phyloP scores from a whole-genome alignment of 2,888 invertebrate species.

The Thelaira solivaga region DNA sequence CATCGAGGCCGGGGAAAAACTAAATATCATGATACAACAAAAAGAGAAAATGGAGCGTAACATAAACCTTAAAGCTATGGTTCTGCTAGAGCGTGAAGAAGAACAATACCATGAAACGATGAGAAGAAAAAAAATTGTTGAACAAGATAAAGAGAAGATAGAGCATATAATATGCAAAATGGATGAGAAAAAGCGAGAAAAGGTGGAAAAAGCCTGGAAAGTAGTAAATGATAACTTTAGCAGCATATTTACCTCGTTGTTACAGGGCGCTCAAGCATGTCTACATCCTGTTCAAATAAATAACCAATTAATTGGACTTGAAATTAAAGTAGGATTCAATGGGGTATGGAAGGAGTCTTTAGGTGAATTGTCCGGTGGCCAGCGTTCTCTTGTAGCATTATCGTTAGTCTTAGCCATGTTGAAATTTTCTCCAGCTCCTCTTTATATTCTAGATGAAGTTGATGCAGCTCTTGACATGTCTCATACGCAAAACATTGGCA shows the following conservation, averaged over 20 bases:
- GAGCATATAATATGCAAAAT: constrained; percentile 88
- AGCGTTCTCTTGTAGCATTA: constrained; percentile 95
- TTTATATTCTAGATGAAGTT: constrained; percentile 99
- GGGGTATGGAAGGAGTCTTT: constrained; percentile 97
- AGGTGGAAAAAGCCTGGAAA: constrained; percentile 88
- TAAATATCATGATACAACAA: constrained; percentile 77
- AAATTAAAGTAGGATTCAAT: constrained; percentile 95
- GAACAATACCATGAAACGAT: constrained; percentile 84
- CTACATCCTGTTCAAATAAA: constrained; percentile 81
- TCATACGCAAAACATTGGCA: constrained; percentile 99
- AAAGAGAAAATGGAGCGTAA: constrained; percentile 83
- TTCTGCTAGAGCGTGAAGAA: constrained; percentile 90
- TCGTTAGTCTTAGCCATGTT: constrained; percentile 97
- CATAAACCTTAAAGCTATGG: constrained; percentile 91
- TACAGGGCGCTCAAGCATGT: constrained; percentile 93
- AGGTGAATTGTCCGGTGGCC: constrained; percentile 97
- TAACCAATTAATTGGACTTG: constrained; percentile 86
- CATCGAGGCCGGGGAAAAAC: constrained; percentile 75
- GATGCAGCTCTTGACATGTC: constrained; percentile 98
- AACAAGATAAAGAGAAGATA: constrained; percentile 86
- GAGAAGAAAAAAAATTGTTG: constrained; percentile 85
- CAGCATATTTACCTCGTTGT: constrained; percentile 92
- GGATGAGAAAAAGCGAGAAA: constrained; percentile 93
- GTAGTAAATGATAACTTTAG: constrained; percentile 95
- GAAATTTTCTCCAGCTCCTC: constrained; percentile 97